Evolutionary conservation across 2,797 vertebrate genomes (phyloP), one percentile per base, ranked within the genome.

Genomic region (Hippocampus kuda): DNA sequence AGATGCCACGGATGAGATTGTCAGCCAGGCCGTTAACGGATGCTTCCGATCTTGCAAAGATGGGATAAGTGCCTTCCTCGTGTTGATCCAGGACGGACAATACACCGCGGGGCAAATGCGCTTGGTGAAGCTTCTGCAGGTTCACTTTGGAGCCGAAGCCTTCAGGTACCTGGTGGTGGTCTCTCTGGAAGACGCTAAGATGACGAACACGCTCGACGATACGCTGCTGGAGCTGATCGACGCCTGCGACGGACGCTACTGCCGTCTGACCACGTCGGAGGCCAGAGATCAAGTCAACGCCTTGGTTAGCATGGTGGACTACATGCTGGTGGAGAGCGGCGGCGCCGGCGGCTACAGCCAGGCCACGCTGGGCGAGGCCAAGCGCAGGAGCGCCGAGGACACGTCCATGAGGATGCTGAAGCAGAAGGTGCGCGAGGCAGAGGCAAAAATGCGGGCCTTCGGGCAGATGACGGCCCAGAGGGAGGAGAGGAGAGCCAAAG

Each of bases 171-270:
- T 85, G 34, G 22, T 78, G 0, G 70, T 87, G 1, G 66, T 86
- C 30, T 88, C 84, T 10, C 59, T 86, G 69, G 81, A 84, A 46
- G 61, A 78, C 0, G 72, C 68, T 20, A 27, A 76, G 11, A 69
- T 78, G 2, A 70, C 46, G 0, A 74, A 77, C 24, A 76, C 67
- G 10, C 6, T 80, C 22, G 77, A 86, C 0, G 77, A 82, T 2
- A 3, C 51, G 65, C 75, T 86, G 7, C 26, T 86, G 65, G 82
- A 86, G 46, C 20, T 86, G 57, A 82, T 86, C n/a, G 75, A 79
- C 6, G 22, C 20, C 10, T 84, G 85, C 1, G 67, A 84, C 0
- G 77, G 85, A 13, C 74, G 80, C 48, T 85, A 81, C 60, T 82
- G 78, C 44, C 26, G 49, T 1, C 59, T 86, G 60, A 64, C 63